Conservation (phyloP, 2,888 invertebrate species). For the Himalopsyche japonica region DNA sequence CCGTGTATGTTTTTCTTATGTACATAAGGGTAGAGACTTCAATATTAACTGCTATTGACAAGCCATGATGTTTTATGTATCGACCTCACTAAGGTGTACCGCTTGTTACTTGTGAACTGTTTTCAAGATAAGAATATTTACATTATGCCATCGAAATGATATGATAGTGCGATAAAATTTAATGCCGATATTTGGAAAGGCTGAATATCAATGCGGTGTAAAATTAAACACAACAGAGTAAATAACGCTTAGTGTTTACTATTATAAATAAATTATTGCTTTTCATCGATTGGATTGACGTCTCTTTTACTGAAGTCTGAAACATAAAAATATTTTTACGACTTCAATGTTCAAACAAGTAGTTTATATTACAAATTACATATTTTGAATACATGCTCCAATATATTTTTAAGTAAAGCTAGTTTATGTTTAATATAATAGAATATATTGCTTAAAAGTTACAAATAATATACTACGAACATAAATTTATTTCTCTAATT, state of each 20-base stretch:
- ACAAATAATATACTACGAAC: too few relatives aligned
- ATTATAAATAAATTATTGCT: neutral
- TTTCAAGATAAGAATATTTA: constrained; percentile 6
- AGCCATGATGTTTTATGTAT: constrained; percentile 22
- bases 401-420: too few relatives aligned
- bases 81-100: neutral
- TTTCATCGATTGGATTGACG: neutral
- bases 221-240: neutral
- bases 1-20: constrained; percentile 6
- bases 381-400: too few relatives aligned
- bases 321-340: neutral
- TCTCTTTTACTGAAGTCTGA: neutral
- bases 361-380: neutral
- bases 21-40: constrained; percentile 27
- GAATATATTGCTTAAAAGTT: too few relatives aligned
- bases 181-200: neutral
- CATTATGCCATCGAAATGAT: neutral
- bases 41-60: constrained; percentile 28
- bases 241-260: neutral
- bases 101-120: constrained; percentile 6
- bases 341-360: neutral
- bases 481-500: neutral
- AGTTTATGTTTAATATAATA: too few relatives aligned
- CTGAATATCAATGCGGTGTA: neutral
- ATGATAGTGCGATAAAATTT: neutral